phyloP scores from a whole-genome alignment of 2,113 vertebrate species.

The Ammodytes dubius region DNA sequence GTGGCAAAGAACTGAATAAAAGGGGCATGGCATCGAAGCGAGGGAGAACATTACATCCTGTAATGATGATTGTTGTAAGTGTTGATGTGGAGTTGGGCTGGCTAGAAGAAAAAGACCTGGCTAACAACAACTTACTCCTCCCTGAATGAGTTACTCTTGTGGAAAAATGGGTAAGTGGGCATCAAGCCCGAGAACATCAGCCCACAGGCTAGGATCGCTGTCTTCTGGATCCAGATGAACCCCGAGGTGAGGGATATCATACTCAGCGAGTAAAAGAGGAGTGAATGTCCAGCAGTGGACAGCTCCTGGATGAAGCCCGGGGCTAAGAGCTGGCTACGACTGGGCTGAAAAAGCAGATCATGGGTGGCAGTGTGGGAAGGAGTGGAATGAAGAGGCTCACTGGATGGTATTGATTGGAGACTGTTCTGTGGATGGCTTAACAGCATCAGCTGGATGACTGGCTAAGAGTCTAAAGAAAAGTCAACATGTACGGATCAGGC shows the following conservation, averaged over 20 bases:
- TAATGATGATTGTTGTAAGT: slow-evolving; percentile 80
- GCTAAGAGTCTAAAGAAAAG: not conserved
- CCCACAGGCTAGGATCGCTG: slow-evolving; percentile 10
- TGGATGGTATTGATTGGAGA: slow-evolving; percentile 40
- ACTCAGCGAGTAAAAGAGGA: slow-evolving; percentile 16
- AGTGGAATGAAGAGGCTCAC: slow-evolving; percentile 50
- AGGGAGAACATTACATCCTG: slow-evolving; percentile 79
- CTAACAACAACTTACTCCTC: slow-evolving; percentile 63
- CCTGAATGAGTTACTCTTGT: slow-evolving; percentile 64
- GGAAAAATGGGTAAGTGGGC: slow-evolving; percentile 9
- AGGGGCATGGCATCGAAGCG: slow-evolving; percentile 52
- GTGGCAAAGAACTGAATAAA: slow-evolving; percentile 70
- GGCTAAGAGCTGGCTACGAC: slow-evolving; percentile 53
- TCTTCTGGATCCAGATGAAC: slow-evolving; percentile 36
- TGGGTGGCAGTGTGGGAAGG: slow-evolving; percentile 39
- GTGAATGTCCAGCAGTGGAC: slow-evolving; percentile 31
- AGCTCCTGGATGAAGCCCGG: slow-evolving; percentile 48
- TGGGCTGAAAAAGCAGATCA: slow-evolving; percentile 54
- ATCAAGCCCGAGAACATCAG: slow-evolving; percentile 33
- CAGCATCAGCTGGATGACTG: slow-evolving; percentile 7
- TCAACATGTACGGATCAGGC: not conserved
- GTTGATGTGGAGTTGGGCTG: slow-evolving; percentile 54
- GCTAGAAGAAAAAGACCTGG: slow-evolving; percentile 50
- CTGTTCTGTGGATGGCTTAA: slow-evolving; percentile 19
- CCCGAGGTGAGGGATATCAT: slow-evolving; percentile 32